Base-by-base conservation (phyloP, 2,113 vertebrate species). In the Harpagus bidentatus region DNA sequence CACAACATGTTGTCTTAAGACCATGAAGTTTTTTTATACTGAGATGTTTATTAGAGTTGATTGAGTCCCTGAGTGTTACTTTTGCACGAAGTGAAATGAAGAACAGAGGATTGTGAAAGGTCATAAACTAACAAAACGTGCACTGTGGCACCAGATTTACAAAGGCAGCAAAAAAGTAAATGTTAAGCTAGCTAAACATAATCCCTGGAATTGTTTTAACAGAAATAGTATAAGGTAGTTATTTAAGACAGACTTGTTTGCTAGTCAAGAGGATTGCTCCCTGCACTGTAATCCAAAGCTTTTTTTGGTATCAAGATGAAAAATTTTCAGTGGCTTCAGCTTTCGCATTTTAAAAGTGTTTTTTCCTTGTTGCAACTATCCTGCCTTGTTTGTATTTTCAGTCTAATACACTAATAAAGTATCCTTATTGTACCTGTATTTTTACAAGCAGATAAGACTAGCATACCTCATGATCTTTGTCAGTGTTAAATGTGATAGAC, bases 391-490 rank as follows among this genome's bases (percentile, higher is more conserved):
- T 86, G 21, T 95, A 47, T 81, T 87, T 93, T 82, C 59, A 65
- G 76, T 83, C 81, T 95, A 95, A 98, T 70, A 96, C 95, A 93
- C 96, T 98, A 98, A 96, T 73, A 8, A 94, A 62, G n/a, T 87
- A 86, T 67, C 82, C 45, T 82, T 84, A 62, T 14, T 86, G 74
- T 93, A 88, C 61, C 47, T 65, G 59, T 96, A 59, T 94, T 91
- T 97, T 88, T 95, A 79, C 72, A 79, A 91, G 73, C 91, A 91
- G 67, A 6, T 93, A 73, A 86, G 79, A 79, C 82, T 88, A 70
- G 78, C 55, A 76, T 94, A 95, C 96, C 95, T 97, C 95, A 88
- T 66, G 36, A 58, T 40, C 21, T 43, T 73, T 72, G 73, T 92
- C 92, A 80, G 66, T 84, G 88, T 97, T 93, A 86, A 55, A 32